A percentile compares a stretch with the other conserved stretches of the same genome.
These are phyloP conservation scores for Pachyuromys duprasi DNA, from an alignment of 2,797 vertebrate species.

Conservation along the genomic window DNA sequence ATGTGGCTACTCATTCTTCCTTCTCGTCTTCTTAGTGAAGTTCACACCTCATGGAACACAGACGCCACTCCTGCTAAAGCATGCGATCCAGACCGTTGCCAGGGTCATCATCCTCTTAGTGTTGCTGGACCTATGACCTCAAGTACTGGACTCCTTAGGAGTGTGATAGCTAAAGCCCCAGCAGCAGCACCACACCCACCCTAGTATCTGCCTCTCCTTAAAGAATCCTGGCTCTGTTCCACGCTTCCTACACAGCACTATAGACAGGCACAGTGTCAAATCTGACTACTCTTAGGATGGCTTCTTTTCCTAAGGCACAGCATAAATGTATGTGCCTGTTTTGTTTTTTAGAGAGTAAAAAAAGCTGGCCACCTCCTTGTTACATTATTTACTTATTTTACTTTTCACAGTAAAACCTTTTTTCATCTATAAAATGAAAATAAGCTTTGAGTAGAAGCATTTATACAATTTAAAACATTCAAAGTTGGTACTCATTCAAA, in stretches of 20 bases:
- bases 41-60: neutral
- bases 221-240: neutral
- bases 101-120: neutral
- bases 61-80: neutral
- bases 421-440: conserved; percentile 50
- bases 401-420: neutral
- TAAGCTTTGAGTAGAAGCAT: conserved; percentile 25
- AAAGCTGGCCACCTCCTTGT: neutral
- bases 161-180: neutral
- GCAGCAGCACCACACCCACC: neutral
- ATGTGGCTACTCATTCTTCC: neutral
- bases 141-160: neutral
- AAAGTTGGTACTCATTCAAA: conserved; percentile 19
- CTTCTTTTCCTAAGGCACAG: conserved; percentile 11
- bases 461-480: conserved; percentile 9
- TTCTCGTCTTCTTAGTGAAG: neutral
- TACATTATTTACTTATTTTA: neutral
- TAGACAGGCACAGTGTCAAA: neutral
- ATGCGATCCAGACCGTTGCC: neutral
- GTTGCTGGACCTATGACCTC: neutral
- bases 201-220: neutral
- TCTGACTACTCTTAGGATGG: neutral
- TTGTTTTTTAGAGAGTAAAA: conserved; percentile 19
- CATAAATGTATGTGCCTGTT: neutral
- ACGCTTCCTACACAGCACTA: neutral